Conservation (phyloP, 2,797 vertebrate genomes). For the Leptoclinus maculatus region DNA sequence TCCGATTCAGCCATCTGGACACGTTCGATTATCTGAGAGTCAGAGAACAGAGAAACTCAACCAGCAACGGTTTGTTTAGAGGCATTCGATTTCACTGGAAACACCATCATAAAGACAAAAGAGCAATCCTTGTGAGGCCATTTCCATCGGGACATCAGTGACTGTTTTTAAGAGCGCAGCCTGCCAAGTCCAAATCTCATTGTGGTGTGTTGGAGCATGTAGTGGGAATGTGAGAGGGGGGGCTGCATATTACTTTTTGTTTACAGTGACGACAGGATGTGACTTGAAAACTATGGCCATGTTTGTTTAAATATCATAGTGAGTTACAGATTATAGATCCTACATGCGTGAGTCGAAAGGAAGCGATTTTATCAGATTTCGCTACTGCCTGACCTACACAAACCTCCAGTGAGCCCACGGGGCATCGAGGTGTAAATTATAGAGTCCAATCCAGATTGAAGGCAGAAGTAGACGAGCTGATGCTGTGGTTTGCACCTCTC, state of each 20-base stretch:
- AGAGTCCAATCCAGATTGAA: neutral
- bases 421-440: neutral
- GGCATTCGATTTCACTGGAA: constrained; percentile 47
- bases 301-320: constrained; percentile 58
- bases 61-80: constrained; percentile 50
- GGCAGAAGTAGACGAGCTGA: neutral
- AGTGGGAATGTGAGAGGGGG: constrained; percentile 50
- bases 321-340: constrained; percentile 54
- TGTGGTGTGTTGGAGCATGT: constrained; percentile 47
- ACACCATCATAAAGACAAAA: constrained; percentile 31
- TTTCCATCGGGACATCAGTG: constrained; percentile 41
- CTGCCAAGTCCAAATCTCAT: constrained; percentile 31
- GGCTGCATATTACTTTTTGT: constrained; percentile 58
- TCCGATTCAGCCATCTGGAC: constrained; percentile 53
- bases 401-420: neutral
- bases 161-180: constrained; percentile 34
- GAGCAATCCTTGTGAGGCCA: constrained; percentile 27
- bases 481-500: neutral
- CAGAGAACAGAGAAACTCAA: constrained; percentile 28
- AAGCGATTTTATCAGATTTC: constrained; percentile 22
- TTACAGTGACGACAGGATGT: constrained; percentile 66
- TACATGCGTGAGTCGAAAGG: constrained; percentile 22
- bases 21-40: constrained; percentile 48
- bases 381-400: neutral
- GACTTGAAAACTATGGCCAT: constrained; percentile 60